Evolutionary conservation across 2,113 vertebrate species (phyloP), one percentile per base, ranked within the genome.

Genomic region (Hemichromis elongatus): DNA sequence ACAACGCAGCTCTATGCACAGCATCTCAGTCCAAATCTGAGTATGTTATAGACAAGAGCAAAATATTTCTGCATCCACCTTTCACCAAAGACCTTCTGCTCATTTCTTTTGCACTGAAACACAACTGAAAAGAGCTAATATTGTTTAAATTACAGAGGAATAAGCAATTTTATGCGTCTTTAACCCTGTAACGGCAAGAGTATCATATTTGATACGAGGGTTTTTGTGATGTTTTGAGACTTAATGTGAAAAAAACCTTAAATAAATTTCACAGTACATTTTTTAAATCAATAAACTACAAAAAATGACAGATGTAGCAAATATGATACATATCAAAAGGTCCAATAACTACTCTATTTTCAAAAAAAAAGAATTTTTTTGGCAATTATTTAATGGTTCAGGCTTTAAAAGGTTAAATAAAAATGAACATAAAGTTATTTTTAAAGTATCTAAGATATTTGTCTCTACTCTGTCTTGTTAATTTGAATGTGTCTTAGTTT

Each of bases 191-290:
- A 63, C 30, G 18, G 35, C 18, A 63, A 63, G 6, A 37, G 19
- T 37, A 3, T 63, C 59, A 13, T 1, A 63, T 10, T 0, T 2
- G 4, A 63, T 37, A 63, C 19, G 0, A 12, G 1, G 37, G 19
- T 37, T 63, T 63, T 37, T 63, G 33, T 63, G 59, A 37, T 19
- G 10, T 63, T n/a, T 37, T 1, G 4, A 63, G 30, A 63, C 59
- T 63, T 11, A 11, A 10, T 40, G 10, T 40, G 37, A 40, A 35
- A 30, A 35, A 12, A 1, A 3, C 1, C 9, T 1, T 5, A n/a
- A 63, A 63, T 63, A 63, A 35, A 37, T 63, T n/a, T 0, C 0
- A 63, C 7, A 19, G 37, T 63, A 7, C 59, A 37, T 37, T 5
- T 63, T 33, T 35, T 63, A n/a, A 37, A 63, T 30, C 33, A 33